Evolutionary conservation across 2,888 invertebrate genomes (phyloP).

Genomic region (Idaea straminata): DNA sequence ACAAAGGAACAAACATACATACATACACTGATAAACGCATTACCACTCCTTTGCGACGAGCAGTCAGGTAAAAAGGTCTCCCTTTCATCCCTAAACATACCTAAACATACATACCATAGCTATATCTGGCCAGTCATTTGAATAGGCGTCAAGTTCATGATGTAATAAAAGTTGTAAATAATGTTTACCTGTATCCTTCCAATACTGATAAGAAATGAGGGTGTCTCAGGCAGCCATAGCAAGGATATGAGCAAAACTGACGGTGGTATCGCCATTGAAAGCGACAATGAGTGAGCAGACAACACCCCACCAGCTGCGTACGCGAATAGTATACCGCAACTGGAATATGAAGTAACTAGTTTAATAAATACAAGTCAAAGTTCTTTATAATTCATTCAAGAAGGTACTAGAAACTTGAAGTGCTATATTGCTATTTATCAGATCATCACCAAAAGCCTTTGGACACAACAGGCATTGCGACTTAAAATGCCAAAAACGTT

Average conservation of each 20-base stretch:
- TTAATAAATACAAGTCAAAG: too few species aligned
- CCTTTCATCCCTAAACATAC: too few species aligned
- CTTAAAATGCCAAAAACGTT: too few species aligned
- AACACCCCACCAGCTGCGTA: constrained; percentile 65
- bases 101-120: too few species aligned
- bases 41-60: too few species aligned
- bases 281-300: constrained; percentile 63
- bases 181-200: constrained; percentile 62
- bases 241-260: constrained; percentile 57
- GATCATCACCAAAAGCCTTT: background rate
- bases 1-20: too few species aligned
- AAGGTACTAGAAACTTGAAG: too few species aligned
- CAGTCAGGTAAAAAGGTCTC: too few species aligned
- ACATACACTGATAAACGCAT: too few species aligned
- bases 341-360: constrained; percentile 36
- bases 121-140: too few species aligned
- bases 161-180: background rate
- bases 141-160: background rate
- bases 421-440: background rate
- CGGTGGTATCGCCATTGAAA: constrained; percentile 65
- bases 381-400: too few species aligned
- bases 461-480: too few species aligned
- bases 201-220: constrained; percentile 65
- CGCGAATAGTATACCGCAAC: constrained; percentile 69
- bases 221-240: constrained; percentile 71